Evolutionary conservation across 1,140 invertebrate species (phyloP), one percentile per base, ranked within the genome.

Genomic region (Eriocheir sinensis): DNA sequence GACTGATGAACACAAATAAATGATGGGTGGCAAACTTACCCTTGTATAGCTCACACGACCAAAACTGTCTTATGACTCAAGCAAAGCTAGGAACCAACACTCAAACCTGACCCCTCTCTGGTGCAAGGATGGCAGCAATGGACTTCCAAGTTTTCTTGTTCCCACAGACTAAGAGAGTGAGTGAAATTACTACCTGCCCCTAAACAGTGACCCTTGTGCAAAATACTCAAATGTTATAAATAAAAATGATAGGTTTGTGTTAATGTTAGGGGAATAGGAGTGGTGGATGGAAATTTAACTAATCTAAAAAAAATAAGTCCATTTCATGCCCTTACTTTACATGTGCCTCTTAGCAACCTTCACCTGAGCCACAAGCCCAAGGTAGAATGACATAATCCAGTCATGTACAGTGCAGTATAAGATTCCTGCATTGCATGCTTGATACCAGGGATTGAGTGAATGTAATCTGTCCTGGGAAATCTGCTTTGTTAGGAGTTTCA

Each of bases 31-130:
- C n/a, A n/a, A n/a, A 0, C 60, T n/a, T 72, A 48, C 15, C 44
- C 4, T 15, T 48, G 44, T 15, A 15, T 8, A 15, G 44, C 44
- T 8, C 44, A 48, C 15, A 15, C 44, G 44, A 48, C 15, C 15
- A 4, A 48, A 8, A 72, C 12, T 72, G 8, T n/a, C 60, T 72
- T 72, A 21, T n/a, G n/a, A 1, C 21, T 72, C 60, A 72, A 72
- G 21, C 60, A 6, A 53, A 53, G 12, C 48, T 53, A 72, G 8
- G 60, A 72, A n/a, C 27, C 27, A 72, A 72, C 60, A n/a, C 60
- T 72, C 60, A 72, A 72, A 72, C n/a, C 60, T 72, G 60, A 72
- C 60, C 60, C 60, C 60, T 72, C 60, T 72, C 60, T 72, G 27
- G 60, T 72, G 60, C 12, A 2, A 72, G 0, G 60, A 21, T 72